Evolutionary conservation across 92 coral and sea anemone species (phyloP), one percentile per base, ranked within the genome.

Genomic region (Parazoanthus swiftii): DNA sequence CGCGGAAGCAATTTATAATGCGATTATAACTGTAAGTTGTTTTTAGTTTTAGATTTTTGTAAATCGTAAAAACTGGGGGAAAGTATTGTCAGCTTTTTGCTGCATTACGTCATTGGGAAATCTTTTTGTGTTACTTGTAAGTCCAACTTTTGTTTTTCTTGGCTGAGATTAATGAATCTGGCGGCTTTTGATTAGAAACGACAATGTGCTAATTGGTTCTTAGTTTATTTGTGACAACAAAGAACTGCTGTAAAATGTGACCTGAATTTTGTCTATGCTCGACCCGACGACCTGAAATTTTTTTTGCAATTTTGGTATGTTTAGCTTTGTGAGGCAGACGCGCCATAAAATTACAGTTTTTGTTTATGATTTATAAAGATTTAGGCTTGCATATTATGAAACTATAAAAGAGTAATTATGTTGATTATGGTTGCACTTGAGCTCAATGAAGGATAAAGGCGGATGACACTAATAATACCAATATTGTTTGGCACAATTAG

Each of bases 371-470:
- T 84, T 70, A 79, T 15, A 84, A 70, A 84, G 87, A 29, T 54
- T 6, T 38, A 42, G 20, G 72, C 37, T 82, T 43, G 35, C 43
- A 68, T 48, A 36, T 84, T 39, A 50, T 46, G 63, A 82, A 43
- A 38, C 33, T 37, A n/a, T 54, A 54, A 54, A 82, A 82, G 56
- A 46, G 44, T 50, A 84, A 84, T 84, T 84, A 84, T 71, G 87
- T 70, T 84, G 66, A 84, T 70, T 84, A 84, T 26, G 26, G 79
- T 84, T 48, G 38, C 87, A 84, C 78, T 84, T 70, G 78, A 82
- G 56, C 65, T 66, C 76, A 82, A 82, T 50, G 13, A 54, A 20
- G 80, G 80, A 76, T 76, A 42, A 76, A 76, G 76, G 23, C 82
- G 82, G 66, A 46, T 48, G 76, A 42, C 42, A 42, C 18, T 66